phyloP scores from a whole-genome alignment of 2,113 vertebrate genomes.

The Globicephala melas region DNA sequence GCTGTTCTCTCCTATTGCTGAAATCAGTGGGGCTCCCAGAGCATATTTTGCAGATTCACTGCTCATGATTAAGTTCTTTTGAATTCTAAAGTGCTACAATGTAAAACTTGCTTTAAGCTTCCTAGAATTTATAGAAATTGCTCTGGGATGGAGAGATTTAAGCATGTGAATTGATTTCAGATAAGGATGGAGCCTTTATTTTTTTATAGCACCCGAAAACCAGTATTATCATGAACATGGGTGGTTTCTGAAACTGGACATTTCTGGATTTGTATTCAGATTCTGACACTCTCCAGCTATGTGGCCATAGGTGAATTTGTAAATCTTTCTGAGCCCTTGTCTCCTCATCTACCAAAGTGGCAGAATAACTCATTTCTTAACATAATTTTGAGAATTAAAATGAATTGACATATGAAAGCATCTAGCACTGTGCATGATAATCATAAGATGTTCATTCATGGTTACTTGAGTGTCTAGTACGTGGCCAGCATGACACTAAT shows the following conservation, averaged over 20 bases:
- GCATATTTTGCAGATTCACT: constrained; percentile 29
- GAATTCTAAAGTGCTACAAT: not conserved
- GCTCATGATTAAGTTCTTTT: constrained; percentile 20
- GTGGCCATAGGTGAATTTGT: not conserved
- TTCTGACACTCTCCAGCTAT: not conserved
- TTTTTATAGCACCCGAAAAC: not conserved
- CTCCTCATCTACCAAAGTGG: not conserved
- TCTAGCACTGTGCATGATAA: not conserved
- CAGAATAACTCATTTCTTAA: not conserved
- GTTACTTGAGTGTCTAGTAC: not conserved
- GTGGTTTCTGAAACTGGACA: not conserved
- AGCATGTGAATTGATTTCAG: not conserved
- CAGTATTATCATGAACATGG: not conserved
- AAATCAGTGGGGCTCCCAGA: not conserved
- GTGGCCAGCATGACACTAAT: too few species aligned
- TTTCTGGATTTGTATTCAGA: not conserved
- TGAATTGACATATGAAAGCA: not conserved
- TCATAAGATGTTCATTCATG: not conserved
- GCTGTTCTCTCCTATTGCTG: not conserved
- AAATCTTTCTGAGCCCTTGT: not conserved
- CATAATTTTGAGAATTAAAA: not conserved
- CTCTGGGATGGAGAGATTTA: not conserved
- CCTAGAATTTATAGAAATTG: not conserved
- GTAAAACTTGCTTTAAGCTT: not conserved
- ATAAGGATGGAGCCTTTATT: not conserved